A percentile compares a stretch with the other conserved stretches of the same genome.
Conservation (phyloP, 2,888 invertebrate genomes). For the Brenthis daphne region DNA sequence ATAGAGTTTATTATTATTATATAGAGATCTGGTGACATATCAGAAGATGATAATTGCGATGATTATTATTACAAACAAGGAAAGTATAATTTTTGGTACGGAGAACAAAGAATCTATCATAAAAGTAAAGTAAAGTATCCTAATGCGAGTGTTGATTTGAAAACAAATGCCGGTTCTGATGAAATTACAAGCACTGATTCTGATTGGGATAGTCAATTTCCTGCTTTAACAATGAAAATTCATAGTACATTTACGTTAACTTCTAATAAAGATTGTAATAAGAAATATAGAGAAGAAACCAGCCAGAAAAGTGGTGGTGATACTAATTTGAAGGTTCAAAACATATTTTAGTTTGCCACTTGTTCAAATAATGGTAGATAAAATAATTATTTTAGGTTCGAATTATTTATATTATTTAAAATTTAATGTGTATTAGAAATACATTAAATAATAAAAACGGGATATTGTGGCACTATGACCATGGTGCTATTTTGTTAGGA, state of each 20-base stretch:
- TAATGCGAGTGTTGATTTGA: slow-evolving; percentile 31
- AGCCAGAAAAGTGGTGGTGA: slow-evolving; percentile 74
- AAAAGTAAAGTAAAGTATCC: slow-evolving; percentile 62
- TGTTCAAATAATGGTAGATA: background rate
- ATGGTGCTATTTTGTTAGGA: no score
- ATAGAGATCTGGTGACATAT: slow-evolving; percentile 67
- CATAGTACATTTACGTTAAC: slow-evolving; percentile 74
- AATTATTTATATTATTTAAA: background rate
- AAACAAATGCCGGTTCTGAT: slow-evolving; percentile 58
- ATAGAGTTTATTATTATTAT: slow-evolving; percentile 23
- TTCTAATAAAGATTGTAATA: slow-evolving; percentile 65
- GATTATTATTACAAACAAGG: slow-evolving; percentile 42
- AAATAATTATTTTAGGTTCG: background rate
- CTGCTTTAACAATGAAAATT: slow-evolving; percentile 69
- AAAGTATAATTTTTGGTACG: slow-evolving; percentile 59
- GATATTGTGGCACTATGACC: no score
- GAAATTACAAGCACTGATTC: slow-evolving; percentile 70
- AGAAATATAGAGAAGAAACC: slow-evolving; percentile 61
- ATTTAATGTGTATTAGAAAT: no score
- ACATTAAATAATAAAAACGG: no score
- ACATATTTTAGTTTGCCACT: slow-evolving; percentile 1
- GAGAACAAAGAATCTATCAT: slow-evolving; percentile 70
- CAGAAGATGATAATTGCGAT: slow-evolving; percentile 64
- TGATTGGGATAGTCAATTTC: slow-evolving; percentile 75
- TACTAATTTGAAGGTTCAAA: slow-evolving; percentile 62